Base-by-base conservation (phyloP, 2,113 vertebrate species). In the Cercopithecus mona region DNA sequence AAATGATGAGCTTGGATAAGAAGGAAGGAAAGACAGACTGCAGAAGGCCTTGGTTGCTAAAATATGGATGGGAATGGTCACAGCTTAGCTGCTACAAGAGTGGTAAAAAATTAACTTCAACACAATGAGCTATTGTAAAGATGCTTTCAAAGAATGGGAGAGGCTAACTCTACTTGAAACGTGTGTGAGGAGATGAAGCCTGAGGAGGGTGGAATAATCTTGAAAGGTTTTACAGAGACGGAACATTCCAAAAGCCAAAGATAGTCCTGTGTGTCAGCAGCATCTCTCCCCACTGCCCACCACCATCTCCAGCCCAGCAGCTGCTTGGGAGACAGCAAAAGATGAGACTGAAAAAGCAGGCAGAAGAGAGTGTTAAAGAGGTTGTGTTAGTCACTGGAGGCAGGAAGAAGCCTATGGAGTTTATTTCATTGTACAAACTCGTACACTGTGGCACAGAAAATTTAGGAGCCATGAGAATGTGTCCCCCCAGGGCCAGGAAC, bases 381-480 rank as follows among this genome's bases (percentile, higher is more conserved):
- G 86, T 78, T 94, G 5, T 22, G 23, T 90, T 90, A 76, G 86
- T 17, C 91, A 38, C n/a, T 81, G 50, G 78, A 76, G 55, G n/a
- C 38, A 78, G 35, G 73, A 48, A 10, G 80, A 59, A 18, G 22
- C 48, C 55, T 85, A 55, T 80, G 16, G 81, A 90, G 38, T 96
- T 75, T 66, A 32, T 59, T 94, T 96, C 66, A 87, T 40, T 93
- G 40, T 80, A 83, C 4, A 80, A 38, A 96, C n/a, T 73, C 57
- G 57, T n/a, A 85, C 18, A 83, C 9, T 57, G 35, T 30, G 70
- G 32, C 27, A 76, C 35, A 85, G 80, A 18, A 90, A 68, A 83
- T 96, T 83, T 96, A 38, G 81, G 68, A 96, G 27, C 75, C 83
- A 73, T 79, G 76, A 93, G 52, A 93, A 73, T 78, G 64, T 92